Conservation (phyloP, 2,888 invertebrate genomes). For the Oegoconia quadripuncta region DNA sequence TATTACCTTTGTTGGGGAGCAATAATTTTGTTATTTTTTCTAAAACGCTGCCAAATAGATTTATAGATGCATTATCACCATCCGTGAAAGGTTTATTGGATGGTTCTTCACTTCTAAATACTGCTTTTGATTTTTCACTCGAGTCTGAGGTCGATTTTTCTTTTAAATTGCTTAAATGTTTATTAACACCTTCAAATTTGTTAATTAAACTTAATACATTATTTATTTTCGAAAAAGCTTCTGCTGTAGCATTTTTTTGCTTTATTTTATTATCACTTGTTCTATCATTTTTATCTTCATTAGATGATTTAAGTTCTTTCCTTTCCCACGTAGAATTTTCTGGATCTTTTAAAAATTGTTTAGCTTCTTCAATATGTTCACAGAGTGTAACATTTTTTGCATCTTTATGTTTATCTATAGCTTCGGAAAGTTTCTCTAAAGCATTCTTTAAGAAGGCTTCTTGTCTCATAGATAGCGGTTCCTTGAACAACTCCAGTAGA, state of each 20-base stretch:
- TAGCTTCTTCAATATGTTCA: slow-evolving; percentile 38
- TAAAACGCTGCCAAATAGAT: slow-evolving; percentile 51
- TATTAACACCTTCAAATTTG: slow-evolving; percentile 51
- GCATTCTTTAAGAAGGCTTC: slow-evolving; percentile 59
- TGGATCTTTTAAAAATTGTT: slow-evolving; percentile 21
- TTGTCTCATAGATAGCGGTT: slow-evolving; percentile 60
- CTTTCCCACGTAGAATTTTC: slow-evolving; percentile 10
- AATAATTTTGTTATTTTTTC: slow-evolving; percentile 57
- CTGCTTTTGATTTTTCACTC: slow-evolving; percentile 1
- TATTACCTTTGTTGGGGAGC: slow-evolving; percentile 42
- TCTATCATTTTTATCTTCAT: slow-evolving; percentile 4
- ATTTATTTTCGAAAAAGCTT: slow-evolving; percentile 48
- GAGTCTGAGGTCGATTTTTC: slow-evolving; percentile 12
- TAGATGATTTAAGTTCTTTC: slow-evolving; percentile 2
- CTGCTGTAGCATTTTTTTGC: slow-evolving; percentile 22
- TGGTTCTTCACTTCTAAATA: background rate
- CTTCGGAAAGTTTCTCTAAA: slow-evolving; percentile 52
- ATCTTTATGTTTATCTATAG: slow-evolving; percentile 45
- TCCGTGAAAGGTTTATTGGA: slow-evolving; percentile 22
- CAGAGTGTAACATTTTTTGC: slow-evolving; percentile 51
- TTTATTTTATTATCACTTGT: slow-evolving; percentile 9
- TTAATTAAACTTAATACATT: slow-evolving; percentile 50
- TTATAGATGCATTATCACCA: slow-evolving; percentile 37
- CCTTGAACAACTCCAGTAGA: slow-evolving; percentile 61
- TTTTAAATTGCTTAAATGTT: slow-evolving; percentile 34